Conservation (phyloP, 2,888 invertebrate genomes). For the Andrena trimmerana region DNA sequence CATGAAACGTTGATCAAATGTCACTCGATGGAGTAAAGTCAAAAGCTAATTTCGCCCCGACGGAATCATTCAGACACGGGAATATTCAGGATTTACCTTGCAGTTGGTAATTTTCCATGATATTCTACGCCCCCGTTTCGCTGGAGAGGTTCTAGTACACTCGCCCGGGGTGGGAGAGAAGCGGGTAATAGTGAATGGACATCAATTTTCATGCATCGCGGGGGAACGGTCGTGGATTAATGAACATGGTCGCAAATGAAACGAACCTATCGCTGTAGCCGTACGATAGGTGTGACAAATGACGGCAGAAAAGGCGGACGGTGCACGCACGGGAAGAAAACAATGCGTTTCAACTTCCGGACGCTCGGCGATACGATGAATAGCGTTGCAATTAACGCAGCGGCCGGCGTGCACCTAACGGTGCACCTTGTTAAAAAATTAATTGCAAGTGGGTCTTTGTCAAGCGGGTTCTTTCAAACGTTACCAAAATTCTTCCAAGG, state of each 20-base stretch:
- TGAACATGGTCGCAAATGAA: conserved; percentile 68
- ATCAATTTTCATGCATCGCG: conserved; percentile 53
- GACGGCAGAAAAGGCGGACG: conserved; percentile 50
- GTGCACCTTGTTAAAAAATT: conserved; percentile 40
- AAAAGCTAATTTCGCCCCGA: too few species aligned
- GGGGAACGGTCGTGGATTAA: conserved; percentile 58
- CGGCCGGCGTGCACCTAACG: neutral
- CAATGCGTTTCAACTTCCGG: conserved; percentile 46
- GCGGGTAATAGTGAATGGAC: conserved; percentile 37
- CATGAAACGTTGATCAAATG: too few species aligned
- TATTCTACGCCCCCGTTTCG: neutral
- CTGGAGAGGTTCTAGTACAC: neutral
- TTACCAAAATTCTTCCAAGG: neutral
- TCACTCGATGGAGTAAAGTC: too few species aligned
- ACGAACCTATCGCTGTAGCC: conserved; percentile 58
- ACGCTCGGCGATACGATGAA: conserved; percentile 29
- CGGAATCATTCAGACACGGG: neutral
- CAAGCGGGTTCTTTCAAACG: neutral
- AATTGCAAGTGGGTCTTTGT: conserved; percentile 24
- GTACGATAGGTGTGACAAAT: conserved; percentile 70
- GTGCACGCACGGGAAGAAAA: conserved; percentile 50
- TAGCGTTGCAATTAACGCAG: conserved; percentile 47
- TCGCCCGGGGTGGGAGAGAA: neutral
- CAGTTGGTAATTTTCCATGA: conserved; percentile 2
- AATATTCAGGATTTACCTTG: neutral